Conservation (phyloP, 2,888 invertebrate genomes). For the Gymnoscelis rufifasciata region DNA sequence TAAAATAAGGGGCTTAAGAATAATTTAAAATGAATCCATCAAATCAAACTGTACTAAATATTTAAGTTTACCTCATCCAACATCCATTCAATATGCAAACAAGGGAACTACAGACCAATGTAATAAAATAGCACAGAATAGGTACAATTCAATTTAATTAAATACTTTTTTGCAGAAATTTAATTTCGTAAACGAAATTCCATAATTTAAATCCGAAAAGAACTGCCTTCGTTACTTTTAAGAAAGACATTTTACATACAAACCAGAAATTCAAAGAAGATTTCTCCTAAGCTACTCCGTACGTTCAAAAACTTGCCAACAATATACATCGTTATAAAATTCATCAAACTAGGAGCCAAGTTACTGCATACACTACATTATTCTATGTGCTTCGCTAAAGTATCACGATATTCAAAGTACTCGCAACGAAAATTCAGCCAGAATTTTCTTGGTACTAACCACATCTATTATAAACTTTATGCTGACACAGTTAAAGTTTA, state of each 20-base stretch:
- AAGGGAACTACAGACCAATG: no score
- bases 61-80: no score
- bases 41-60: no score
- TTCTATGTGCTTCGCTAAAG: conserved; percentile 51
- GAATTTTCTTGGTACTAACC: conserved; percentile 35
- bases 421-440: conserved; percentile 49
- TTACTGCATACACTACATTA: conserved; percentile 47
- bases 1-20: no score
- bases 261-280: conserved; percentile 6
- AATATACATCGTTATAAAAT: conserved; percentile 45
- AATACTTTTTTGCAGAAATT: no score
- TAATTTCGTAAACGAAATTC: no score
- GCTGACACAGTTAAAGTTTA: conserved; percentile 23
- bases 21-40: no score
- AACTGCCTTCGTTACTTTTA: background rate
- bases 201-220: background rate
- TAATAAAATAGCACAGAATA: no score
- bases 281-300: conserved; percentile 12
- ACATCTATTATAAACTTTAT: conserved; percentile 27
- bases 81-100: no score
- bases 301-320: conserved; percentile 24
- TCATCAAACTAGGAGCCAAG: conserved; percentile 44
- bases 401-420: conserved; percentile 54
- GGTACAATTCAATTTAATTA: no score
- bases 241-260: no score